phyloP scores from a whole-genome alignment of 2,797 vertebrate species.

The Apogon talboti region DNA sequence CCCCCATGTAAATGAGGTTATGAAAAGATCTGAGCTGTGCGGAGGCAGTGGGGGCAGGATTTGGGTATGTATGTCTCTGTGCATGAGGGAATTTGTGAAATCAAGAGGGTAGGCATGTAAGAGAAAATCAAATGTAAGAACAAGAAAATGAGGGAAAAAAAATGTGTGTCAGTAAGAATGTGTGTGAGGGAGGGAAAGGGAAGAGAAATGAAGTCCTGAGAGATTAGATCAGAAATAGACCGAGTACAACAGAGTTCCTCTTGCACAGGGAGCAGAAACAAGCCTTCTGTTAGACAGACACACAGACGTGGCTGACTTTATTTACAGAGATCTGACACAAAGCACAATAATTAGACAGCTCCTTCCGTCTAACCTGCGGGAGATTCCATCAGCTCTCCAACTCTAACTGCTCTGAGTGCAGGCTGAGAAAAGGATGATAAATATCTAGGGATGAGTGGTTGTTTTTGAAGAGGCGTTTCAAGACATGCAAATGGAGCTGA shows the following conservation, averaged over 20 bases:
- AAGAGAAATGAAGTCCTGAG: conserved; percentile 51
- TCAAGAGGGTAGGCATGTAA: conserved; percentile 53
- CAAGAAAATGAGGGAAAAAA: conserved; percentile 30
- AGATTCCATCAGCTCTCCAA: conserved; percentile 49
- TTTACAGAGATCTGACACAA: conserved; percentile 69
- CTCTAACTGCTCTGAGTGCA: conserved; percentile 36
- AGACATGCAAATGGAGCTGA: conserved; percentile 57
- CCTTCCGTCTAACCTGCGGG: conserved; percentile 54
- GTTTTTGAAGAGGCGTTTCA: conserved; percentile 58
- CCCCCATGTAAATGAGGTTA: conserved; percentile 65
- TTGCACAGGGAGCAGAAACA: conserved; percentile 55
- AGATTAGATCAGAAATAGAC: conserved; percentile 71
- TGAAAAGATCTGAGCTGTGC: conserved; percentile 65
- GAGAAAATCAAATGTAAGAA: conserved; percentile 61
- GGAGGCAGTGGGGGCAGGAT: conserved; percentile 47
- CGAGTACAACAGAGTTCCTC: conserved; percentile 45
- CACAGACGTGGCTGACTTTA: conserved; percentile 61
- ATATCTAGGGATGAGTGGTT: conserved; percentile 60
- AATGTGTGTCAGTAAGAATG: conserved; percentile 47
- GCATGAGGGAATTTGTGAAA: conserved; percentile 59
- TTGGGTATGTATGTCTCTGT: conserved; percentile 54
- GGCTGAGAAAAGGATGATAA: conserved; percentile 51
- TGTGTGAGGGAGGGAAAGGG: conserved; percentile 21
- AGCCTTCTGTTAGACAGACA: conserved; percentile 46
- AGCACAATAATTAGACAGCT: conserved; percentile 68